Evolutionary conservation across 2,113 vertebrate species (phyloP), one percentile per base, ranked within the genome.

Genomic region (Macquaria australasica): DNA sequence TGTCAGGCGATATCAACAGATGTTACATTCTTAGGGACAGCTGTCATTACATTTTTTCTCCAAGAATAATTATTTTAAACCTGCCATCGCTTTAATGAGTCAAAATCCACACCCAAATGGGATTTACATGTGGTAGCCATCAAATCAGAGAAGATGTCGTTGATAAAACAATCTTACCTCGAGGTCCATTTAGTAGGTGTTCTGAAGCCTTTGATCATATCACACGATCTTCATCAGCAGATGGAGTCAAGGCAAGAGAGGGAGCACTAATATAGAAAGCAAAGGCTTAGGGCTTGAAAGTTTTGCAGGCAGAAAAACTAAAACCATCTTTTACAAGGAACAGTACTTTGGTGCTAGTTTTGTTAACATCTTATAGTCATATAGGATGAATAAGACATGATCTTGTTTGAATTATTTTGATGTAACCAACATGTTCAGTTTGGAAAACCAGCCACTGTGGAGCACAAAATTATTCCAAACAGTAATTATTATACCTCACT

Each of bases 401-500:
- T 41, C 3, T 50, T 39, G 23, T 15, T 45, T 77, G 3, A n/a
- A 21, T 77, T 71, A 53, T 20, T 75, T 68, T 39, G 5, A 67
- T 43, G 16, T 51, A 34, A 50, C n/a, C 11, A 55, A 3, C 25
- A 18, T 74, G 64, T 81, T 79, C 34, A 62, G 18, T 79, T 50
- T 77, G 70, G n/a, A 77, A 77, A 74, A 31, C 5, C 11, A 4
- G 21, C 25, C 15, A 39, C 23, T 23, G 20, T 37, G 34, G 48
- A 83, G 9, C 48, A 64, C 41, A 75, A 41, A 68, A 51, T 82
- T 18, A 82, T 87, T 67, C 70, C 39, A 41, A 72, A 66, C 25
- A 63, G 37, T 70, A 70, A 85, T 85, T 85, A 69, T 79, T 60
- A 16, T 60, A 51, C 41, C 72, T 78, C 74, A 64, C 60, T 87